A percentile compares a stretch with the other conserved stretches of the same genome.
These are phyloP conservation scores for Orchesella cincta DNA, from an alignment of 1,140 invertebrate genomes.

Conservation along the genomic window DNA sequence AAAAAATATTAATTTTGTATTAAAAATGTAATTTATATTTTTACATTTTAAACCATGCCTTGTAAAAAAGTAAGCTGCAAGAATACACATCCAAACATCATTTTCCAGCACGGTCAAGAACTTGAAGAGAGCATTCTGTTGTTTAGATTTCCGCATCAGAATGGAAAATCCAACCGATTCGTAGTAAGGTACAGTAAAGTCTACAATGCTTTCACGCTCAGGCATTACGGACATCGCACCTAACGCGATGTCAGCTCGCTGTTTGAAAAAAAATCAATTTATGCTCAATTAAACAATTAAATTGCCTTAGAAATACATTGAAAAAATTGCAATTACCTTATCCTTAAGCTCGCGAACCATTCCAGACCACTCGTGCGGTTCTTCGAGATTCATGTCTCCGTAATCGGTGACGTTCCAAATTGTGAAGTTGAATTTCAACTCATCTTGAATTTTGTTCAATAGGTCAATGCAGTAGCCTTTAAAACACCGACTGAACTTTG, in stretches of 20 bases:
- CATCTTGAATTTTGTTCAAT: neutral
- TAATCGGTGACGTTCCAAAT: slow-evolving; percentile 73
- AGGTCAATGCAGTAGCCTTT: slow-evolving; percentile 88
- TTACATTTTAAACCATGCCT: neutral
- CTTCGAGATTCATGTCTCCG: slow-evolving; percentile 77
- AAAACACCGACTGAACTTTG: slow-evolving; percentile 61
- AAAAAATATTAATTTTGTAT: neutral
- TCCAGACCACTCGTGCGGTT: slow-evolving; percentile 85
- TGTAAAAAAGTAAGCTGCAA: slow-evolving; percentile 92
- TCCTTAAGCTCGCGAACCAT: slow-evolving; percentile 86
- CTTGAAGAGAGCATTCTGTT: slow-evolving; percentile 87
- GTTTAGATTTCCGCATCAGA: slow-evolving; percentile 78
- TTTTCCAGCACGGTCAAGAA: slow-evolving; percentile 94
- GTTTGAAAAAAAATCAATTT: slow-evolving; percentile 33
- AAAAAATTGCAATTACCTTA: too few relatives aligned
- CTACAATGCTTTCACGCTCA: slow-evolving; percentile 76
- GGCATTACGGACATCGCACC: slow-evolving; percentile 88
- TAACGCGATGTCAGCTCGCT: slow-evolving; percentile 83
- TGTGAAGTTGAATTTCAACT: slow-evolving; percentile 63
- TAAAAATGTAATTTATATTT: neutral
- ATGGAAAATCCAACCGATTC: slow-evolving; percentile 92
- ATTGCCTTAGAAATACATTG: slow-evolving; percentile 21
- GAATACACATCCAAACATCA: slow-evolving; percentile 93
- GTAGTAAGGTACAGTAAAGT: slow-evolving; percentile 94
- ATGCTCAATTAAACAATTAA: neutral